Base-by-base conservation (phyloP, 1,140 invertebrate genomes). In the Homarus americanus region DNA sequence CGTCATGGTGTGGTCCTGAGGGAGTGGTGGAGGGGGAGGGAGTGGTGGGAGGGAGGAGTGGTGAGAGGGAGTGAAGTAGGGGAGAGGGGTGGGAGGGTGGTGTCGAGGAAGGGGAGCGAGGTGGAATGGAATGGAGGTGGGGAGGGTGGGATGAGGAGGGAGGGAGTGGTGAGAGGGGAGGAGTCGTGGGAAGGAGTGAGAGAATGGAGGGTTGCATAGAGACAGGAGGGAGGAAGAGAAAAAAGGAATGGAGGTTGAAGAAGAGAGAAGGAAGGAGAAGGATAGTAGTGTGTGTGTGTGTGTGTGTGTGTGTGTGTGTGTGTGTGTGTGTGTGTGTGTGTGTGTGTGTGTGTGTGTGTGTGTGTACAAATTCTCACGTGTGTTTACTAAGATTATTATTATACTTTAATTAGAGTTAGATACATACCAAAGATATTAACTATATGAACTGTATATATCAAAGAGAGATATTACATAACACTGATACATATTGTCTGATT, bases 301-400 rank as follows among this genome's bases (percentile, higher is more conserved):
- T 32, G 66, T n/a, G 66, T 72, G 66, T n/a, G 66, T 72, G 66
- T n/a, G 66, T n/a, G 66, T n/a, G 66, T 72, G 66, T n/a, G 66
- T 72, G 66, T n/a, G 66, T n/a, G 66, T n/a, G 73, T 75, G 73
- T 36, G 73, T 75, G 73, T 36, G 73, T 75, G 28, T 36, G 34
- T 75, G n/a, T 75, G 73, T 75, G 73, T 75, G 73, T 75, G 15
- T 12, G 73, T 32, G 34, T 36, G 73, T 75, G n/a, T 75, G 7
- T 17, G n/a, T 17, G n/a, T 5, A 49, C 17, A 49, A 10, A 49
- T 1, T 49, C 9, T 49, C 36, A 17, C 17, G 3, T 36, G n/a
- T 36, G 34, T 75, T 28, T 75, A 15, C 69, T 72, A n/a, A 28
- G n/a, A n/a, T n/a, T n/a, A n/a, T n/a, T n/a, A n/a, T n/a, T n/a